phyloP scores from a whole-genome alignment of 2,888 invertebrate genomes.

The Zaprionus bogoriensis region DNA sequence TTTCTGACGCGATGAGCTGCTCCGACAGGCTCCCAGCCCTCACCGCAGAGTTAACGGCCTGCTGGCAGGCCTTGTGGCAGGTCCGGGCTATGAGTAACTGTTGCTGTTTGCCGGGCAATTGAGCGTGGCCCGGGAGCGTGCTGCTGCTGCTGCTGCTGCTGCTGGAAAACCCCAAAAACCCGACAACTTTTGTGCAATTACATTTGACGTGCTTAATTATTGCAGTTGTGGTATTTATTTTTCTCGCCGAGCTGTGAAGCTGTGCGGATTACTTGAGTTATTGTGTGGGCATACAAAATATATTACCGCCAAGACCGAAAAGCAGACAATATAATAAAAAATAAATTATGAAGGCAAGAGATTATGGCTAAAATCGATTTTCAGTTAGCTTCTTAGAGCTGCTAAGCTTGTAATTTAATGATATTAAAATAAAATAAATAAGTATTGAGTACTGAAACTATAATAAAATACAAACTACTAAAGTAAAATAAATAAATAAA shows the following conservation, averaged over 20 bases:
- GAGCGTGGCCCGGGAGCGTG: conserved; percentile 13
- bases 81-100: conserved; percentile 29
- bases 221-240: too few species aligned
- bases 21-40: background rate
- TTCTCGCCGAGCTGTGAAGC: background rate
- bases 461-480: too few species aligned
- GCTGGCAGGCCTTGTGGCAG: conserved; percentile 26
- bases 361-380: too few species aligned
- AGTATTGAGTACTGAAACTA: too few species aligned
- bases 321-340: too few species aligned
- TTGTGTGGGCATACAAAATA: background rate
- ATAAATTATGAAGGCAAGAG: too few species aligned
- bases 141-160: too few species aligned
- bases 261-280: background rate
- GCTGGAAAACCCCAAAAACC: conserved; percentile 10
- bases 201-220: conserved; percentile 11
- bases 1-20: conserved; percentile 46
- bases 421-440: too few species aligned
- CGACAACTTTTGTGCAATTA: conserved; percentile 26
- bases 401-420: too few species aligned
- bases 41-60: conserved; percentile 1
- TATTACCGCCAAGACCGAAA: too few species aligned
- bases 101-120: conserved; percentile 32
- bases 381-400: too few species aligned
- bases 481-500: too few species aligned